Percentiles rank a stretch among this genome's conserved stretches.
These are phyloP conservation scores for Dasyornis broadbenti DNA, from an alignment of 2,113 vertebrate species.

Conservation along the genomic window DNA sequence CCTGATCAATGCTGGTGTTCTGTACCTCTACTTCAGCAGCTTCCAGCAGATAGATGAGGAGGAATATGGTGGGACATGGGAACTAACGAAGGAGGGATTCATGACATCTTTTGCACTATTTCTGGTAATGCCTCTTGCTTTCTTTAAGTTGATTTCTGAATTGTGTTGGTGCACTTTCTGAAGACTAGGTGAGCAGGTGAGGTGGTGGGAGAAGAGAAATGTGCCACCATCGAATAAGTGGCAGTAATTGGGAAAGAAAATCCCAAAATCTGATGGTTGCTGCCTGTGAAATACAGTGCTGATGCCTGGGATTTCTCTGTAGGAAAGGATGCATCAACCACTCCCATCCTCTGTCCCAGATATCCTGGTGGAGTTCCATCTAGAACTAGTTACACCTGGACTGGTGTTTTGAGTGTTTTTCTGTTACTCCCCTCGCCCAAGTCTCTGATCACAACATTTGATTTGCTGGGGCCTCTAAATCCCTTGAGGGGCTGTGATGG, in stretches of 20 bases:
- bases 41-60: slow-evolving; percentile 98
- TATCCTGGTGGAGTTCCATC: neutral
- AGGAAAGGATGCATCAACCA: neutral
- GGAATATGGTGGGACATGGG: slow-evolving; percentile 96
- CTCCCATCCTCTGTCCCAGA: neutral
- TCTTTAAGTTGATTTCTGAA: neutral
- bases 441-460: neutral
- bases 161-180: neutral
- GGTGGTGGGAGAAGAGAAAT: neutral
- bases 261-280: neutral
- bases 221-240: neutral
- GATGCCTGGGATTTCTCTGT: neutral
- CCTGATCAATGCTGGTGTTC: slow-evolving; percentile 93
- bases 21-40: slow-evolving; percentile 97
- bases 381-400: neutral
- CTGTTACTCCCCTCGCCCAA: neutral
- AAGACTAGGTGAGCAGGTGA: neutral
- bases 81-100: slow-evolving; percentile 98
- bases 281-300: neutral
- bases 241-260: neutral
- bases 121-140: slow-evolving; percentile 77
- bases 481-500: neutral
- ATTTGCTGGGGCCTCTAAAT: neutral
- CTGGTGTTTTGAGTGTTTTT: neutral
- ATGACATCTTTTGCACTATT: slow-evolving; percentile 99